These are phyloP conservation scores for Chorisops tibialis DNA, from an alignment of 2,888 invertebrate species.

Conservation along the genomic window DNA sequence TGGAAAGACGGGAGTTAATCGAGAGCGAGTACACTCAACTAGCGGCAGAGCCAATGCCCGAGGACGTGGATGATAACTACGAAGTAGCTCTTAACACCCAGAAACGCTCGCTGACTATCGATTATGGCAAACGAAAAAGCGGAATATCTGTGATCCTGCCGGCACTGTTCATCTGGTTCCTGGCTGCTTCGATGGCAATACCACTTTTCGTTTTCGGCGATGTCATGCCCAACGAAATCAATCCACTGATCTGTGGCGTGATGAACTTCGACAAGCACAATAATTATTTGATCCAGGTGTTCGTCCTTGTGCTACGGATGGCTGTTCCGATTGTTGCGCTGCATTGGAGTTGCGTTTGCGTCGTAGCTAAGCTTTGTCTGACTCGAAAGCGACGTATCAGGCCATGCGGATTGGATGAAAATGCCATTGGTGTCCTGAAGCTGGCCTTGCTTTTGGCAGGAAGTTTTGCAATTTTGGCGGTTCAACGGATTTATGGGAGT, in stretches of 20 bases:
- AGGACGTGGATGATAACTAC: slow-evolving; percentile 32
- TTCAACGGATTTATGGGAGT: slow-evolving; percentile 34
- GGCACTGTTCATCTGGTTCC: slow-evolving; percentile 58
- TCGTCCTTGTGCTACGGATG: slow-evolving; percentile 30
- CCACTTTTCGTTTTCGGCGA: slow-evolving; percentile 44
- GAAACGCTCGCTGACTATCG: slow-evolving; percentile 55
- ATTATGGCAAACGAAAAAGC: slow-evolving; percentile 54
- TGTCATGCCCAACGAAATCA: slow-evolving; percentile 30
- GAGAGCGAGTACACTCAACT: slow-evolving; percentile 28
- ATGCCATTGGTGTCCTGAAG: slow-evolving; percentile 28
- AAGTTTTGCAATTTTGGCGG: slow-evolving; percentile 29
- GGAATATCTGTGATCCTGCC: slow-evolving; percentile 56
- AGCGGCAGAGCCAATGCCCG: slow-evolving; percentile 1
- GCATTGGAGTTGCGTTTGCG: slow-evolving; percentile 22
- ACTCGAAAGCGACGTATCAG: background rate
- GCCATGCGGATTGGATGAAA: slow-evolving; percentile 28
- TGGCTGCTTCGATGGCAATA: slow-evolving; percentile 59
- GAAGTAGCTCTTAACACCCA: slow-evolving; percentile 37
- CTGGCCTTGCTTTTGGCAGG: slow-evolving; percentile 28
- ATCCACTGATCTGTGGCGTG: slow-evolving; percentile 30
- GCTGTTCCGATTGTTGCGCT: slow-evolving; percentile 30
- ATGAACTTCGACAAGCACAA: slow-evolving; percentile 32
- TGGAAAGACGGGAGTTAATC: slow-evolving; percentile 9
- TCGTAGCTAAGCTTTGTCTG: slow-evolving; percentile 16
- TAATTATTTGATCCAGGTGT: slow-evolving; percentile 32